Evolutionary conservation across 2,888 invertebrate species (phyloP), one percentile per base, ranked within the genome.

Genomic region (Physocephala rufipes): DNA sequence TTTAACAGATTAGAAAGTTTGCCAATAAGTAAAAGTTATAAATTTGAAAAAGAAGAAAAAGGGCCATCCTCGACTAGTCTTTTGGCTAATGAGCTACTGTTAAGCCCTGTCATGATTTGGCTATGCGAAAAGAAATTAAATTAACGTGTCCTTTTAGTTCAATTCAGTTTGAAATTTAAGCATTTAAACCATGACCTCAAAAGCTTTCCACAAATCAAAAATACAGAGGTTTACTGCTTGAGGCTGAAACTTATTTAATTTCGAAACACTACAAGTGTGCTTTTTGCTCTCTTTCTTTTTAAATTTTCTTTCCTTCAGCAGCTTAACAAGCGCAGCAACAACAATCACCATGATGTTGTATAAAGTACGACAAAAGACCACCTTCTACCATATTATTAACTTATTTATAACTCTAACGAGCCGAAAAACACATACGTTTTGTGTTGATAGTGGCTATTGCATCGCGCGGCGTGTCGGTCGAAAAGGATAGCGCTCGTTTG

Each of bases 301-400:
- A n/a, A n/a, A n/a, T n/a, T n/a, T n/a, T 15, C 19, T 19, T 4
- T 49, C 49, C n/a, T n/a, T n/a, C n/a, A n/a, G n/a, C n/a, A n/a
- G 12, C 21, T 47, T 45, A 61, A 36, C 59, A 49, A 66, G 53
- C 70, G 43, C 36, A 36, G 9, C 36, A 36, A 36, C 36, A 36
- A 36, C 36, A 36, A 36, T 9, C 36, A 36, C 36, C 36, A 36
- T 9, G 36, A 36, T 36, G 36, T 36, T n/a, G n/a, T n/a, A n/a
- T n/a, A n/a, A n/a, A 26, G 49, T 28, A 75, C 74, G 74, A 77
- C 76, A 76, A 84, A 83, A 82, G 82, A 79, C 80, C 78, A 79
- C 82, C 82, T 84, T 84, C 85, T 85, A 85, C 86, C 84, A 84
- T 86, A 80, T 85, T 86, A 86, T 86, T 86, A 86, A 86, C 85